Conservation (phyloP, 2,113 vertebrate genomes). For the Zeus faber region DNA sequence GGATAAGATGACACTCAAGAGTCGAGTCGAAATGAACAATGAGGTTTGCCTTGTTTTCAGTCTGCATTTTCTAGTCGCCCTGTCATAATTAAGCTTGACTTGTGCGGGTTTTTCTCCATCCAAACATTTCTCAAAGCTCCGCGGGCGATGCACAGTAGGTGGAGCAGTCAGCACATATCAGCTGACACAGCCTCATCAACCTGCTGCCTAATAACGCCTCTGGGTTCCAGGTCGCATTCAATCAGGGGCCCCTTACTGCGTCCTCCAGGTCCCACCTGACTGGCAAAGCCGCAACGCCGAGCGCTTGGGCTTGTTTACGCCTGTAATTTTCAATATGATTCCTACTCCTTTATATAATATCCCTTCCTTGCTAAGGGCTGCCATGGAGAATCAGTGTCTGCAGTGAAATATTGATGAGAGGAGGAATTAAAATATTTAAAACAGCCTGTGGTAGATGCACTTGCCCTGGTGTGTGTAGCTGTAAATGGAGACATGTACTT, state of each 20-base stretch:
- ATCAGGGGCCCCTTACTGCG: too few relatives aligned
- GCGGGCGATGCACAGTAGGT: too few relatives aligned
- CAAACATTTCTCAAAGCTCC: neutral
- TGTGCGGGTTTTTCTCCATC: too few relatives aligned
- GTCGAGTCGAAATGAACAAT: too few relatives aligned
- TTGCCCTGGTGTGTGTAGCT: neutral
- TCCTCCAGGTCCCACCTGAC: conserved; percentile 1
- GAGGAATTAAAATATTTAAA: neutral
- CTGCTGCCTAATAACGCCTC: neutral
- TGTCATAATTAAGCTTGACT: too few relatives aligned
- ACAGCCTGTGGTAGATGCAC: neutral
- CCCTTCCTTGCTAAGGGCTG: neutral
- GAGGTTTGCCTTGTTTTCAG: too few relatives aligned
- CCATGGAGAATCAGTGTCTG: neutral
- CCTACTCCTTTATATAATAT: neutral
- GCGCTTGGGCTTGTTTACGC: neutral
- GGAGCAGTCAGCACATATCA: neutral
- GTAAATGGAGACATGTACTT: neutral
- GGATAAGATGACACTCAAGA: too few relatives aligned
- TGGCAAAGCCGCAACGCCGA: neutral
- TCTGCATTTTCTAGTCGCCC: too few relatives aligned
- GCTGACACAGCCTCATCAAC: neutral
- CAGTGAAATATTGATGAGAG: neutral
- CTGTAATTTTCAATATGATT: neutral
- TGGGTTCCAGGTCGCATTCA: neutral